A percentile compares a stretch with the other conserved stretches of the same genome.
These are phyloP conservation scores for Andrena bicolor DNA, from an alignment of 2,888 invertebrate genomes.

Conservation along the genomic window DNA sequence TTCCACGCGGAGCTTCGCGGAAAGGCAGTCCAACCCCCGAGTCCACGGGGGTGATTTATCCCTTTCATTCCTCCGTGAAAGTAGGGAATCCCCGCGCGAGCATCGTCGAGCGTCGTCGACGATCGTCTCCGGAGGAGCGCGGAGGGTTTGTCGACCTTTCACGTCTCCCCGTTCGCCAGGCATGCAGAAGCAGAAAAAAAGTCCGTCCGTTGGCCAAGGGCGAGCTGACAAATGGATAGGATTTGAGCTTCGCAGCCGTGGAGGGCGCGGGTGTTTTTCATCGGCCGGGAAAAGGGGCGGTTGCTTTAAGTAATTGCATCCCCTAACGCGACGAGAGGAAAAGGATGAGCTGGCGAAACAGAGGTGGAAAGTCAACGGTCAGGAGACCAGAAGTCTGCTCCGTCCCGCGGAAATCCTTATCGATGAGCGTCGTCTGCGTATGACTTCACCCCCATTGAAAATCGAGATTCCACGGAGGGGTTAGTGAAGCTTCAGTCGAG, in stretches of 20 bases:
- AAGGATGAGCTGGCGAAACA: slow-evolving; percentile 1
- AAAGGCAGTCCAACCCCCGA: neutral
- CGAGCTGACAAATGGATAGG: slow-evolving; percentile 74
- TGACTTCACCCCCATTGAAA: neutral
- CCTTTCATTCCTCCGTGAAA: slow-evolving; percentile 13
- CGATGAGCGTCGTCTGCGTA: slow-evolving; percentile 36
- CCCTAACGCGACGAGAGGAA: slow-evolving; percentile 44
- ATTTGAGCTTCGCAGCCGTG: slow-evolving; percentile 75
- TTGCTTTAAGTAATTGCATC: slow-evolving; percentile 79
- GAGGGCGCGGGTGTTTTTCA: slow-evolving; percentile 76
- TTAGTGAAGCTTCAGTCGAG: neutral
- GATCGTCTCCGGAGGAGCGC: slow-evolving; percentile 5
- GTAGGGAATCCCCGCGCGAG: slow-evolving; percentile 24
- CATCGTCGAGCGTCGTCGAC: slow-evolving; percentile 13
- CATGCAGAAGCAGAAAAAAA: slow-evolving; percentile 55
- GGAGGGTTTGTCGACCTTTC: slow-evolving; percentile 51
- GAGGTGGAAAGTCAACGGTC: slow-evolving; percentile 1
- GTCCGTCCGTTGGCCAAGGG: slow-evolving; percentile 59
- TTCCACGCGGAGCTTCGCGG: neutral
- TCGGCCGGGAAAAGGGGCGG: slow-evolving; percentile 65
- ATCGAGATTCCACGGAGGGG: neutral
- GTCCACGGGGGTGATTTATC: slow-evolving; percentile 39
- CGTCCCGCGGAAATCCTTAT: slow-evolving; percentile 44
- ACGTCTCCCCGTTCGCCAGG: slow-evolving; percentile 35
- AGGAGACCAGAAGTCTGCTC: neutral